phyloP scores from a whole-genome alignment of 2,113 vertebrate genomes.

The Phrynosoma blainvillii region DNA sequence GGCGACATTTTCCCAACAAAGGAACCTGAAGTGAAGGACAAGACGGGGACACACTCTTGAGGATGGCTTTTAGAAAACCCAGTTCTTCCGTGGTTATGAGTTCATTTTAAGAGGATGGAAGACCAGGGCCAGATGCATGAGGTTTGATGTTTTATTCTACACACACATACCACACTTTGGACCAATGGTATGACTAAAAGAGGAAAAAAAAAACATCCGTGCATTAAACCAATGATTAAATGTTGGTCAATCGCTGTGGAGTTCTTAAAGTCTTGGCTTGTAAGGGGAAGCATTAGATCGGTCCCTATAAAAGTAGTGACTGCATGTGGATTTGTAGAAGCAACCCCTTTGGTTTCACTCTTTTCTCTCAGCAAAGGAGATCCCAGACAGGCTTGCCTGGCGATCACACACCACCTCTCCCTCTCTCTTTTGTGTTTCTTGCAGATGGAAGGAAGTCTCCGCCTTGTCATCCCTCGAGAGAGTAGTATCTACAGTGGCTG shows the following conservation, averaged over 20 bases:
- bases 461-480: not conserved
- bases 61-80: too few relatives aligned
- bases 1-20: not conserved
- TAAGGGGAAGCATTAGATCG: not conserved
- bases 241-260: too few relatives aligned
- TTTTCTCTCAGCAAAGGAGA: not conserved
- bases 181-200: not conserved
- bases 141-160: not conserved
- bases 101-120: not conserved
- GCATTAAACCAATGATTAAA: not conserved
- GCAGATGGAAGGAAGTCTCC: conserved; percentile 2
- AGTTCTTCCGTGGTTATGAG: not conserved
- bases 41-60: not conserved
- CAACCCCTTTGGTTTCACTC: too few relatives aligned
- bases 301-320: not conserved
- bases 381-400: not conserved
- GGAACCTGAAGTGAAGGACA: not conserved
- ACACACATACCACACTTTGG: too few relatives aligned
- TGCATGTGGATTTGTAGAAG: not conserved
- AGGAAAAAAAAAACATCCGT: too few relatives aligned
- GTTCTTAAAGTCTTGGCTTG: not conserved
- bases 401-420: not conserved
- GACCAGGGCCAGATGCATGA: not conserved
- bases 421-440: not conserved
- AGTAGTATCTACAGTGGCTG: not conserved